These are phyloP conservation scores for Pterocles orientalis DNA, from an alignment of 2,113 vertebrate genomes.

Conservation along the genomic window DNA sequence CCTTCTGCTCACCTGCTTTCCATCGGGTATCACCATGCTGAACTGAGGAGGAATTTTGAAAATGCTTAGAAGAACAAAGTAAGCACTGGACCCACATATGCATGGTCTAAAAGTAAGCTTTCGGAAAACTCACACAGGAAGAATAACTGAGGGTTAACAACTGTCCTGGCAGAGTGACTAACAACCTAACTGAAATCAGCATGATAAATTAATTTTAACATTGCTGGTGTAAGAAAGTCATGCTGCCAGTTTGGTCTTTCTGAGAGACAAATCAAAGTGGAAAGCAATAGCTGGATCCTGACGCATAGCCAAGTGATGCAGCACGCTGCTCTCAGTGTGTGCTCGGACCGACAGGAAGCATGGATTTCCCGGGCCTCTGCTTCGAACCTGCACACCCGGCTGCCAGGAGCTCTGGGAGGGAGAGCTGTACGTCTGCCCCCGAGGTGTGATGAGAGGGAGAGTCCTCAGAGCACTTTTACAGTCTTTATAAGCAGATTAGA, in stretches of 20 bases:
- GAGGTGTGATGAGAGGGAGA: not conserved
- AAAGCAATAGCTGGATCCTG: not conserved
- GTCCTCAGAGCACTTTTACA: not conserved
- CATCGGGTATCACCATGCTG: not conserved
- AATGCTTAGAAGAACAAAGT: not conserved
- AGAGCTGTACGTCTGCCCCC: not conserved
- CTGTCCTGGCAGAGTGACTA: not conserved
- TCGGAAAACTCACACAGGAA: not conserved
- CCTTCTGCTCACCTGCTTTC: not conserved
- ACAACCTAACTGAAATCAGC: not conserved
- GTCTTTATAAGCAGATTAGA: not conserved
- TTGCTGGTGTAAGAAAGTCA: not conserved
- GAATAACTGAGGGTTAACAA: not conserved
- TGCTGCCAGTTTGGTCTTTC: not conserved
- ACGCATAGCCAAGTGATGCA: fast-evolving
- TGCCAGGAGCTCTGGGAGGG: not conserved
- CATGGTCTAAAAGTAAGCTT: not conserved
- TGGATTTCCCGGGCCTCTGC: not conserved
- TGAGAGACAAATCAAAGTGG: not conserved
- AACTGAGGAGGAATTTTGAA: not conserved
- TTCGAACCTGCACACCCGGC: not conserved
- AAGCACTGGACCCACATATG: fast-evolving
- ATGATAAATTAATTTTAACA: not conserved
- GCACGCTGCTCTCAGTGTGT: fast-evolving
- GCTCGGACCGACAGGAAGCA: fast-evolving